Base-by-base conservation (phyloP, 2,797 vertebrate genomes). In the Anguilla megastoma region DNA sequence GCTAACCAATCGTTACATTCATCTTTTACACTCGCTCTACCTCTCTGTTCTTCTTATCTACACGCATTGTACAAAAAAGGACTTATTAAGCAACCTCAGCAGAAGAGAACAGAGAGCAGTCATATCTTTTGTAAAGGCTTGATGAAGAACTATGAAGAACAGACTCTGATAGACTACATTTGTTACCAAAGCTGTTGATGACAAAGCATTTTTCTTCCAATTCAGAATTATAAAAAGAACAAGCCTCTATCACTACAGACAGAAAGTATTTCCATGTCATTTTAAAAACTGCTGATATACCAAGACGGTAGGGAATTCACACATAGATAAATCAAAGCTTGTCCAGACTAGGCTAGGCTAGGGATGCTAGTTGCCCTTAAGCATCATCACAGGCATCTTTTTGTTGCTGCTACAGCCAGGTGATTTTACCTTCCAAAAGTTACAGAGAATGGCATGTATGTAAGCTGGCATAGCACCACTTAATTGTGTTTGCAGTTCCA, bases 111-210 rank as follows among this genome's bases (percentile, higher is more conserved):
- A 33, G 50, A 85, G 33, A 48, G 2, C 52, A 79, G 69, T 54
- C 33, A 36, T 80, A 24, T 63, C 45, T 56, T 36, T 85, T 24
- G 10, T 30, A 66, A 85, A 7, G 33, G 27, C 3, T 58, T 4
- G 71, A 16, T 56, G 82, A 45, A 18, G 33, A 71, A 36, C 14
- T 27, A n/a, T 58, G 5, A 54, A 6, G 30, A 76, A 7, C 14
- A 12, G 24, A n/a, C 50, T 36, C 21, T 87, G 60, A 36, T 41
- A 58, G 48, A 84, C 87, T 79, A 41, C 74, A 79, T 18, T 79
- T 76, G 33, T 76, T 36, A 76, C 71, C 27, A 36, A 30, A 12
- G 33, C 2, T 41, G 33, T 41, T 45, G 36, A 79, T 79, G 33
- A 79, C 74, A 79, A 18, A 18, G 74, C 74, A 18, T 45, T 41